phyloP scores from a whole-genome alignment of 2,113 vertebrate species.

The Mugil cephalus region DNA sequence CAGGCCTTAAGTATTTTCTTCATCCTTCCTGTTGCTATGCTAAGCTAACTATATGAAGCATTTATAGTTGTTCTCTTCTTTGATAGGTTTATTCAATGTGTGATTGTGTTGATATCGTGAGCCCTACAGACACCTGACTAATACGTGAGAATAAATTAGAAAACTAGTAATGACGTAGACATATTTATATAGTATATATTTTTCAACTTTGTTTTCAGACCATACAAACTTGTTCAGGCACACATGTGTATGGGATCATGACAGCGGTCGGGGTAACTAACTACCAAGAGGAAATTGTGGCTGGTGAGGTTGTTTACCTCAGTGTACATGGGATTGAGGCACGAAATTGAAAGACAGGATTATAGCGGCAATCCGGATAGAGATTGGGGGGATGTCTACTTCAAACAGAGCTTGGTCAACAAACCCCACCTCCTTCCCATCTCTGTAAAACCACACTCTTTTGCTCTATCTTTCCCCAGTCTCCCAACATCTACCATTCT shows the following conservation, averaged over 20 bases:
- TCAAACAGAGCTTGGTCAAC: slow-evolving; percentile 54
- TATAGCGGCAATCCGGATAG: slow-evolving; percentile 60
- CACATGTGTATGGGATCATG: slow-evolving; percentile 21
- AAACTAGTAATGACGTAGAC: not conserved
- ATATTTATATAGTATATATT: not conserved
- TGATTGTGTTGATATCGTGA: no score
- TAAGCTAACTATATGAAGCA: no score
- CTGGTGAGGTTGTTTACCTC: slow-evolving; percentile 64
- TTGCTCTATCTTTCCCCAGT: slow-evolving; percentile 24
- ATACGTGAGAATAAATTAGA: no score
- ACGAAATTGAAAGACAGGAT: slow-evolving; percentile 62
- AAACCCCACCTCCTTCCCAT: slow-evolving; percentile 45
- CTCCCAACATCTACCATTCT: slow-evolving; percentile 21
- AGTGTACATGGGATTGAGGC: slow-evolving; percentile 53
- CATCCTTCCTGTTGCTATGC: no score
- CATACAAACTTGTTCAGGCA: not conserved
- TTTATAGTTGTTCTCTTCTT: no score
- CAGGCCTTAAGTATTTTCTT: no score
- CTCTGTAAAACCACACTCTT: slow-evolving; percentile 36
- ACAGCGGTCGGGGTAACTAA: slow-evolving; percentile 15
- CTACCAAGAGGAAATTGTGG: slow-evolving; percentile 45
- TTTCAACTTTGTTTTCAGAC: slow-evolving; percentile 3
- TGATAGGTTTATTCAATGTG: no score
- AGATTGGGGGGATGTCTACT: slow-evolving; percentile 52
- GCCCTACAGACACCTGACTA: no score